Evolutionary conservation across 2,113 vertebrate species (phyloP), one percentile per base, ranked within the genome.

Genomic region (Platycercus adscitus): DNA sequence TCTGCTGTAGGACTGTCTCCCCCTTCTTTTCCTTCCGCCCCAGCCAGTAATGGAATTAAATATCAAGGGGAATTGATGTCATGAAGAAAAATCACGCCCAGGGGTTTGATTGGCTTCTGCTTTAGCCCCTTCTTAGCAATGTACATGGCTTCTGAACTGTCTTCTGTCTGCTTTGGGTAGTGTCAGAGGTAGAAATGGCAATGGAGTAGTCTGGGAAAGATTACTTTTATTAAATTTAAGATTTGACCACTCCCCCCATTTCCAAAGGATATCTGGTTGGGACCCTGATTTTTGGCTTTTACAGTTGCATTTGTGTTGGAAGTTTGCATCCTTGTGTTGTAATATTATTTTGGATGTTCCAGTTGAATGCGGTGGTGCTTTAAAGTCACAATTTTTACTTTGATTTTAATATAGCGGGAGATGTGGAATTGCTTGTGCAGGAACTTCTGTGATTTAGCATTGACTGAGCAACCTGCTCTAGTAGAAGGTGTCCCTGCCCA

Each of bases 81-180:
- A 33, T 60, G 26, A 39, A 60, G 23, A 61, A 60, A 78, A 53
- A 10, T 19, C 9, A 28, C 10, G 8, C 15, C 26, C 16, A 23
- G 11, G 17, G 50, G 2, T 33, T 86, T 43, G 61, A 10, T 1
- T 86, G 60, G 3, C 43, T 83, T 85, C 26, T 69, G 66, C 6
- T 58, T 39, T 72, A 69, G 68, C 33, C 37, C 44, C 17, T 53
- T 83, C 73, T 76, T 56, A 53, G 58, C 21, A 43, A 31, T 8
- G 1, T 3, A 14, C 5, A 17, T 0, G 1, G 46, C 31, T 79
- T 77, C 49, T 29, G 33, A 55, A 7, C 29, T 70, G 15, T n/a
- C 11, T 56, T 79, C 16, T 63, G 0, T 46, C 18, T n/a, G 13
- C 35, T 21, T 10, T 6, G 0, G 35, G 17, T 39, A 11, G 61